Evolutionary conservation across 1,140 invertebrate genomes (phyloP), one percentile per base, ranked within the genome.

Genomic region (Sitophilus oryzae): DNA sequence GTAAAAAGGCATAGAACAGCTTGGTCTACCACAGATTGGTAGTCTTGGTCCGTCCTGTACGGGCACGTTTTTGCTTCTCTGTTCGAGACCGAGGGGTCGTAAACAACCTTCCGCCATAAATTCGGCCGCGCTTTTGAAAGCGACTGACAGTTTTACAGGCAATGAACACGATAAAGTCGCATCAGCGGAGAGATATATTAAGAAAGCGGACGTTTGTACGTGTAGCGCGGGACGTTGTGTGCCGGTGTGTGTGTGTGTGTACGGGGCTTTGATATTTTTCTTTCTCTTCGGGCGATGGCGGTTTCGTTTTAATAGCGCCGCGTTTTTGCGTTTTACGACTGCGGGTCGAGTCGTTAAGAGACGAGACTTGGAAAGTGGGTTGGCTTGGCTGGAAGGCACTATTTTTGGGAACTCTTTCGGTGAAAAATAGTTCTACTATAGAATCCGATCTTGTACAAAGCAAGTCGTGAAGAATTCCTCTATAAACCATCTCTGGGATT

Each of bases 131-230:
- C 52, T 54, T 54, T 54, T 54, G 52, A 54, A 54, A 54, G 52
- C 52, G 38, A 46, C 52, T 47, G 52, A 54, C 52, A 54, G 52
- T 54, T 54, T 54, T 54, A 54, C 52, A 54, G 52, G 43, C 52
- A 54, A 54, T 54, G 52, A 54, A 54, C 52, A 54, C 52, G 52
- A 54, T 54, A 54, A 54, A 54, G 52, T 54, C 52, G 45, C 52
- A 54, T 54, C 52, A 54, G 42, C 45, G 11, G 15, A 20, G 38
- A 54, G 52, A 54, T 54, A 54, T 54, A 54, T 54, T 54, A 54
- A 54, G 52, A 54, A 54, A 41, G 45, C 43, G 51, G 20, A 53
- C 51, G 51, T 54, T 43, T n/a, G n/a, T n/a, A n/a, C n/a, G n/a
- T n/a, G n/a, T n/a, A n/a, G n/a, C n/a, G n/a, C n/a, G n/a, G n/a